These are phyloP conservation scores for Ciconia maguari DNA, from an alignment of 2,113 vertebrate species.

Conservation along the genomic window DNA sequence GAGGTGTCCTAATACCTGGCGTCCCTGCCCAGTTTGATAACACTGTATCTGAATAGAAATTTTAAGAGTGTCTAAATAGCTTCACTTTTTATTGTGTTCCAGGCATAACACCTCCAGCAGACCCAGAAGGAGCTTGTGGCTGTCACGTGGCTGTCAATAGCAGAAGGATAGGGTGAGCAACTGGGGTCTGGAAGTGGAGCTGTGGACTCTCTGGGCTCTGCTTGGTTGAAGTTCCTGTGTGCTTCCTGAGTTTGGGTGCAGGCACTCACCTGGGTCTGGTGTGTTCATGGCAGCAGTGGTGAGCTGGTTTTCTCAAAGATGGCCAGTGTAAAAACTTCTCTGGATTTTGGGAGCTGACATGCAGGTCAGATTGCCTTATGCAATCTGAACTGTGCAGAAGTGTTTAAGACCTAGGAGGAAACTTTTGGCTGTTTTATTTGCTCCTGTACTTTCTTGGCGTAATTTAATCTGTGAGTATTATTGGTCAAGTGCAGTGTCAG, in stretches of 20 bases:
- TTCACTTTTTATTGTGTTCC: not conserved
- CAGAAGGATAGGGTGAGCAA: not conserved
- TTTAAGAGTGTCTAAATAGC: not conserved
- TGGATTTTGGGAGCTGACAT: not conserved
- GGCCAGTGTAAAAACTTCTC: not conserved
- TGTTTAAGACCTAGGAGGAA: not conserved
- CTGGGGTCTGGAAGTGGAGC: not conserved
- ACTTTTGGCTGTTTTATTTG: not conserved
- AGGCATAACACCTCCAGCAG: not conserved
- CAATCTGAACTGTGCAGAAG: not conserved
- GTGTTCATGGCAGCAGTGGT: not conserved
- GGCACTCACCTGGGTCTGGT: not conserved
- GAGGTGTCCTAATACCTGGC: not conserved
- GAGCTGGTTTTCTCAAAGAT: not conserved
- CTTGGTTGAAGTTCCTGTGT: not conserved
- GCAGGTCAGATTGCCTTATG: not conserved
- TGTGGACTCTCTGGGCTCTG: not conserved
- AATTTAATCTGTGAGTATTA: not conserved
- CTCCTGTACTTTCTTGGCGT: not conserved
- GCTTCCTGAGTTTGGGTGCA: not conserved
- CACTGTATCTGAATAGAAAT: not conserved
- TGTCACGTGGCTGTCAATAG: not conserved
- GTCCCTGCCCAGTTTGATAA: not conserved
- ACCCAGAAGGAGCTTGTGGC: not conserved
- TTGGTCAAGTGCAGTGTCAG: not conserved